phyloP scores from a whole-genome alignment of 2,797 vertebrate genomes.

The Hipposideros larvatus region DNA sequence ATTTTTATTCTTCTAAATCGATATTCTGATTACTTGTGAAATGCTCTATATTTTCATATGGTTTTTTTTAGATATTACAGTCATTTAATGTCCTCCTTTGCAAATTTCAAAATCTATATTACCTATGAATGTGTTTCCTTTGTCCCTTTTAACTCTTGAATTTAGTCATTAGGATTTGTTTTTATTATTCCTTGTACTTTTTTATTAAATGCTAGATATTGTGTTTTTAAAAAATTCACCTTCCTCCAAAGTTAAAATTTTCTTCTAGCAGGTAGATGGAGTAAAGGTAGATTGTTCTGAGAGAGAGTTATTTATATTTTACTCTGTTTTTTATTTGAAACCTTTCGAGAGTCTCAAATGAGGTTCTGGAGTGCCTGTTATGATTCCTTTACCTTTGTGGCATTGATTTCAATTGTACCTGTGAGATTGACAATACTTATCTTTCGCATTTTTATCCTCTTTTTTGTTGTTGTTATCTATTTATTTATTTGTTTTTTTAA shows the following conservation, averaged over 20 bases:
- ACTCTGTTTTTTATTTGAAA: neutral
- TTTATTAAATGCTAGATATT: neutral
- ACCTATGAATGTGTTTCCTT: neutral
- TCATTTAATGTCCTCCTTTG: neutral
- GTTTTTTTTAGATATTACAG: neutral
- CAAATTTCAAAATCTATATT: neutral
- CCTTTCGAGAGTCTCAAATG: neutral
- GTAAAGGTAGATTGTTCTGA: neutral
- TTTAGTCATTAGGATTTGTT: slow-evolving; percentile 30
- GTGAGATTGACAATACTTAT: neutral
- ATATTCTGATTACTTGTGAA: neutral
- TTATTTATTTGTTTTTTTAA: no score
- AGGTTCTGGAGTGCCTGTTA: neutral
- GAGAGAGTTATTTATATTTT: neutral
- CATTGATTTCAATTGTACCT: neutral
- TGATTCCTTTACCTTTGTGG: neutral
- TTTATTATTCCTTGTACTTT: neutral
- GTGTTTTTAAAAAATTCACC: neutral
- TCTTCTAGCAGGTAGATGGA: neutral
- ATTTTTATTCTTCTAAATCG: neutral
- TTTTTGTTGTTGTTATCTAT: no score
- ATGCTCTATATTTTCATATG: neutral
- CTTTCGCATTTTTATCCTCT: neutral
- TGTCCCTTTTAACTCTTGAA: neutral
- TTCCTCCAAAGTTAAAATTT: neutral